phyloP scores from a whole-genome alignment of 2,113 vertebrate genomes.

The Stomatorhinus ivindoensis region DNA sequence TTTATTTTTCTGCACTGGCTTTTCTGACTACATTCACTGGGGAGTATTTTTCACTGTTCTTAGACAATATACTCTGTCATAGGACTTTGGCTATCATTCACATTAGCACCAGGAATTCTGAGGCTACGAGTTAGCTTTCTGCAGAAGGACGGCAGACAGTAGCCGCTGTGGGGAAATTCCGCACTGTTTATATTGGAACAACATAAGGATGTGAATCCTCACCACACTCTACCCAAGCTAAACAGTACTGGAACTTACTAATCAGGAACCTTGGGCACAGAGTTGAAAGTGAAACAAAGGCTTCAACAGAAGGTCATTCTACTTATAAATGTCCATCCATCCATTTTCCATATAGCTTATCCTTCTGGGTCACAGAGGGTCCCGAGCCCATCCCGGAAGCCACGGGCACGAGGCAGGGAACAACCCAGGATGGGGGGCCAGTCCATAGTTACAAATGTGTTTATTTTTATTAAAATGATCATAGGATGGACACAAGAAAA shows the following conservation, averaged over 20 bases:
- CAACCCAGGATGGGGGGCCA: too few relatives aligned
- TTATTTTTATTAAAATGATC: background rate
- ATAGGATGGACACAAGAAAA: background rate
- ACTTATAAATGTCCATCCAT: background rate
- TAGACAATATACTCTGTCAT: background rate
- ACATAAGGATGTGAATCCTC: background rate
- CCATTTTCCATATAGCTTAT: too few relatives aligned
- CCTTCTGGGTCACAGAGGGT: too few relatives aligned
- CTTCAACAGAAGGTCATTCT: background rate
- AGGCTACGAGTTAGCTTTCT: background rate
- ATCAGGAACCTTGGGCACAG: background rate
- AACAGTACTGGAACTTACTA: background rate
- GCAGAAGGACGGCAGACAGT: background rate
- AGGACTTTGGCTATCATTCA: background rate
- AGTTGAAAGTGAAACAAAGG: background rate
- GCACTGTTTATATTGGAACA: background rate
- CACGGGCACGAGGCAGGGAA: too few relatives aligned
- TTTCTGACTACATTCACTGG: background rate
- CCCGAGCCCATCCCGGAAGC: too few relatives aligned
- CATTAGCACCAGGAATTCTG: background rate
- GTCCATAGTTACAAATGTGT: background rate
- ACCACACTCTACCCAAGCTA: background rate
- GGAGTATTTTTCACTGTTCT: slow-evolving; percentile 8
- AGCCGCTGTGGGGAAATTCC: background rate
- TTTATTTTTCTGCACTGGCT: slow-evolving; percentile 8